These are phyloP conservation scores for Nebria ingens DNA, from an alignment of 1,140 invertebrate species.

Conservation along the genomic window DNA sequence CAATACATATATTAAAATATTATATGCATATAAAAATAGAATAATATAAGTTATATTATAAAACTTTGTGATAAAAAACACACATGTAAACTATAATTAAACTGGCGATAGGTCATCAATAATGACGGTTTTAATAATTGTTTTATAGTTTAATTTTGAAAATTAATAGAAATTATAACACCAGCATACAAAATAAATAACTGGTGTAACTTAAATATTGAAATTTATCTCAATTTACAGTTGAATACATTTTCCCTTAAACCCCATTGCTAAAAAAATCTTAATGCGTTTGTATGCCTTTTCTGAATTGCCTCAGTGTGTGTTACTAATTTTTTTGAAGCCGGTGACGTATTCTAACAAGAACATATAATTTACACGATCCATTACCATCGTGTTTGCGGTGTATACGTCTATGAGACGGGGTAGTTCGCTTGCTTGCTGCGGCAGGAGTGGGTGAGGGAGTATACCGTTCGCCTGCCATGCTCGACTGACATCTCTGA, in stretches of 20 bases:
- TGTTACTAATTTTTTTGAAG: not conserved
- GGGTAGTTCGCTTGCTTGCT: not conserved
- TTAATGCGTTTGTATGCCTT: too few species aligned
- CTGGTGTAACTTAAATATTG: not conserved
- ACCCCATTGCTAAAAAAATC: too few species aligned
- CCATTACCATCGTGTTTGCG: conserved; percentile 22
- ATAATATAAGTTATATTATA: too few species aligned
- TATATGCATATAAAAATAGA: too few species aligned
- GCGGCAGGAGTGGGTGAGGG: not conserved
- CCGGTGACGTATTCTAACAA: conserved; percentile 6
- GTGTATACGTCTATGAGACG: conserved; percentile 11
- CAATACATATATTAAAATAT: too few species aligned
- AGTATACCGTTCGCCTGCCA: conserved; percentile 14
- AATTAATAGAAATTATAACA: too few species aligned
- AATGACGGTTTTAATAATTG: too few species aligned
- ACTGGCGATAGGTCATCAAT: too few species aligned
- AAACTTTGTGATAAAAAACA: too few species aligned
- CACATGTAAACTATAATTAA: too few species aligned
- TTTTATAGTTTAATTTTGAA: too few species aligned
- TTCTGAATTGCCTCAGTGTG: not conserved
- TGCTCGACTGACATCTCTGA: conserved; percentile 25
- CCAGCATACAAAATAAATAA: too few species aligned
- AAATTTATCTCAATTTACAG: not conserved
- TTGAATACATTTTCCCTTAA: not conserved
- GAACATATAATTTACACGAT: conserved; percentile 24